Conservation (phyloP, 2,888 invertebrate genomes). For the Mesoligia furuncula region DNA sequence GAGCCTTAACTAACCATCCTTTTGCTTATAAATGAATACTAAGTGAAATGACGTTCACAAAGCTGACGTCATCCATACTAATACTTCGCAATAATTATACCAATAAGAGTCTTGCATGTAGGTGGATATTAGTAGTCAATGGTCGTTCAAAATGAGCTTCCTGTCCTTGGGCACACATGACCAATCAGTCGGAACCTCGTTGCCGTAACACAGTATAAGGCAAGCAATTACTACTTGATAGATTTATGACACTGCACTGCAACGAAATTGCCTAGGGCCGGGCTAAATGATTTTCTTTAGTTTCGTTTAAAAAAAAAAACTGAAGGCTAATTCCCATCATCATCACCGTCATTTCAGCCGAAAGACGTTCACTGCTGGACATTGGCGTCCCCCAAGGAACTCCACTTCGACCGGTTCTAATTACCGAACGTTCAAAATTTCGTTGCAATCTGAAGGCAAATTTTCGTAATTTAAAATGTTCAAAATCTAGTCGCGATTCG, state of each 20-base stretch:
- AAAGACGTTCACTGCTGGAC: too few species aligned
- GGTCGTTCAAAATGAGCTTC: constrained; percentile 60
- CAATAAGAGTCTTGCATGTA: constrained; percentile 49
- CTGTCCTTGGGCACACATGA: constrained; percentile 69
- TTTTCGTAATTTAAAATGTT: too few species aligned
- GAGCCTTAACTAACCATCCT: constrained; percentile 6
- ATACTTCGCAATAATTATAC: constrained; percentile 62
- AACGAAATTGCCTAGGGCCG: constrained; percentile 33
- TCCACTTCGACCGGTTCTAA: too few species aligned
- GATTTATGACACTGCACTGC: constrained; percentile 59
- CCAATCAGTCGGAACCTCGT: constrained; percentile 67
- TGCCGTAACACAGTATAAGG: constrained; percentile 50
- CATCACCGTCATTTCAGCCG: too few species aligned
- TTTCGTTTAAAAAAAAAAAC: background rate
- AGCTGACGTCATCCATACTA: constrained; percentile 45
- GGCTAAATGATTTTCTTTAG: background rate
- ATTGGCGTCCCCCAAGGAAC: too few species aligned
- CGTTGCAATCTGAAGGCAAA: too few species aligned
- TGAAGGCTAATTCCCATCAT: background rate
- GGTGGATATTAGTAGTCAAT: constrained; percentile 65
- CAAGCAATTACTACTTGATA: constrained; percentile 58
- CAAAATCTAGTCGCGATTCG: too few species aligned
- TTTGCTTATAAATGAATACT: constrained; percentile 48
- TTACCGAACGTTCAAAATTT: too few species aligned
- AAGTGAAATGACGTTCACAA: constrained; percentile 34